Conservation (phyloP, 2,113 vertebrate genomes). For the Cynopterus brachyotis region DNA sequence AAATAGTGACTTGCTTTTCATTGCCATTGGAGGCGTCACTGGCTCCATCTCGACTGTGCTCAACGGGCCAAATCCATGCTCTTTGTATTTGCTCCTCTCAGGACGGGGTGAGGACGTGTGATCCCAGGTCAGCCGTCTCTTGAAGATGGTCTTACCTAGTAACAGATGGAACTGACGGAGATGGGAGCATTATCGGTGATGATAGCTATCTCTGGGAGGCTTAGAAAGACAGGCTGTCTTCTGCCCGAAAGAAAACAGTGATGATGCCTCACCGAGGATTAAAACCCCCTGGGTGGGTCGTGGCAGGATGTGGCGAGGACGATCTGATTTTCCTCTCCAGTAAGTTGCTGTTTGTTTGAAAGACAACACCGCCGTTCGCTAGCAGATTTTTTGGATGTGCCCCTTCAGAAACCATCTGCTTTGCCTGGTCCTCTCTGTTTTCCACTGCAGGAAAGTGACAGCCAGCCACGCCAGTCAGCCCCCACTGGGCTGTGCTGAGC, state of each 20-base stretch:
- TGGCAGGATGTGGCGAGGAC: background rate
- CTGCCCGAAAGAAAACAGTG: background rate
- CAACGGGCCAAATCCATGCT: background rate
- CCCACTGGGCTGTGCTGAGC: background rate
- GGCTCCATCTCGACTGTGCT: background rate
- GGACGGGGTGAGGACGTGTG: fast-evolving
- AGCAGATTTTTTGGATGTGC: conserved; percentile 37
- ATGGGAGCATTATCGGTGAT: background rate
- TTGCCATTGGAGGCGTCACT: background rate
- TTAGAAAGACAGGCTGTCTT: background rate
- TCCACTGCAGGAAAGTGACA: conserved; percentile 44
- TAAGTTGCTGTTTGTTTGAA: background rate
- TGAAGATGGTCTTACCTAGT: background rate
- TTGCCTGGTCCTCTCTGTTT: background rate
- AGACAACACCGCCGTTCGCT: background rate
- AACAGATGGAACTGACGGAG: background rate
- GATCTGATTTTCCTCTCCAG: background rate
- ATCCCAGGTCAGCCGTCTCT: background rate
- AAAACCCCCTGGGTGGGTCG: background rate
- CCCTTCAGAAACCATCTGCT: conserved; percentile 55
- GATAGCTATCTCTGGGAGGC: background rate
- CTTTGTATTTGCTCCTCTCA: background rate
- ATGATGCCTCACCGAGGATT: background rate
- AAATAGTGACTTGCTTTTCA: background rate
- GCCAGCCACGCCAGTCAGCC: background rate